Percentiles rank a stretch among this genome's conserved stretches.
phyloP scores from a whole-genome alignment of 1,140 invertebrate genomes.

The Drosophila guanche region DNA sequence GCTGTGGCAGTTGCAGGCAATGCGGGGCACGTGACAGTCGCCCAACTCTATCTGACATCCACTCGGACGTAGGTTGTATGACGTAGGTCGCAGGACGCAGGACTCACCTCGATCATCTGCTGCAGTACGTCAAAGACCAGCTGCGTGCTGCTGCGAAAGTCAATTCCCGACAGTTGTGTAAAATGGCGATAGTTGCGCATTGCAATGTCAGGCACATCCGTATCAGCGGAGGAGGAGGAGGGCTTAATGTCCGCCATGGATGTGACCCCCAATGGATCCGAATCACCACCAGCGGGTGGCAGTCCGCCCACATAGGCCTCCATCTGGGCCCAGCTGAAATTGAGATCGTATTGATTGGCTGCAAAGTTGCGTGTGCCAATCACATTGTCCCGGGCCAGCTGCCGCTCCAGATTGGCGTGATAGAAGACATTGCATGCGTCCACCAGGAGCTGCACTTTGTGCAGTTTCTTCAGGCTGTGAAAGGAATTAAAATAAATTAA shows the following conservation, averaged over 20 bases:
- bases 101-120: slow-evolving; percentile 83
- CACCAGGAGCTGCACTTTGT: slow-evolving; percentile 78
- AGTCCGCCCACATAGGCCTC: slow-evolving; percentile 55
- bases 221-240: slow-evolving; percentile 3
- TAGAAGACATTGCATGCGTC: slow-evolving; percentile 79
- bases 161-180: slow-evolving; percentile 76
- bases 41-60: slow-evolving; percentile 8
- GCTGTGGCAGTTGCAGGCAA: slow-evolving; percentile 31
- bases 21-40: slow-evolving; percentile 34
- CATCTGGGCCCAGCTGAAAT: slow-evolving; percentile 83
- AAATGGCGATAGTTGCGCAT: slow-evolving; percentile 80
- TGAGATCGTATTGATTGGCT: slow-evolving; percentile 82
- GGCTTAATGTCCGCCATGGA: slow-evolving; percentile 30
- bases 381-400: slow-evolving; percentile 67
- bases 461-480: slow-evolving; percentile 77
- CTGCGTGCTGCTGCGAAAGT: slow-evolving; percentile 82
- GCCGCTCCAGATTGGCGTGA: slow-evolving; percentile 80
- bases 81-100: slow-evolving; percentile 19
- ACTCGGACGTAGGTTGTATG: not conserved
- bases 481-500: slow-evolving; percentile 3
- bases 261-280: not conserved
- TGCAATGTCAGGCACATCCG: slow-evolving; percentile 65
- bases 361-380: slow-evolving; percentile 79
- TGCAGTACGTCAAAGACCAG: slow-evolving; percentile 82
- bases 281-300: not conserved